Conservation (phyloP, 2,888 invertebrate genomes). For the Cremastinae sp. region DNA sequence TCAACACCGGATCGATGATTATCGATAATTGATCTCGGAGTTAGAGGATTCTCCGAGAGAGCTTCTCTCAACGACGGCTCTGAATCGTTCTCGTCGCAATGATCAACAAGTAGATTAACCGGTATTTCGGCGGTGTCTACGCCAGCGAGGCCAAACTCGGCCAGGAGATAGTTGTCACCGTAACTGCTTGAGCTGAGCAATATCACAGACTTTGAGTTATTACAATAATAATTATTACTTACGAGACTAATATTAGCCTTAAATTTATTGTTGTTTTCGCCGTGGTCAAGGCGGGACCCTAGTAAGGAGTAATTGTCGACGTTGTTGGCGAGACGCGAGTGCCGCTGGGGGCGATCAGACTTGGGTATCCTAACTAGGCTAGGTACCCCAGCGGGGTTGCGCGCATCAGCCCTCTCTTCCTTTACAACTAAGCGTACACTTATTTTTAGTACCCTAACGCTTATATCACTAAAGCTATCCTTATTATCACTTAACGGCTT, state of each 20-base stretch:
- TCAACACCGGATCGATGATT: neutral
- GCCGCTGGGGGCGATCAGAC: constrained; percentile 79
- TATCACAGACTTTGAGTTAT: constrained; percentile 80
- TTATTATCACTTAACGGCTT: constrained; percentile 81
- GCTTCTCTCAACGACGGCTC: constrained; percentile 26
- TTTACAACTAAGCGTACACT: constrained; percentile 76
- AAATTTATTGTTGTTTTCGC: constrained; percentile 79
- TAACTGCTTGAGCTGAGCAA: constrained; percentile 80
- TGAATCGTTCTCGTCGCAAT: constrained; percentile 52
- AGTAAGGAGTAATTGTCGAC: constrained; percentile 79
- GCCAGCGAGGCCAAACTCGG: constrained; percentile 67
- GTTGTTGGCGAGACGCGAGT: constrained; percentile 77
- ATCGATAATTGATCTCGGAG: neutral
- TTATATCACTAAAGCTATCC: constrained; percentile 80
- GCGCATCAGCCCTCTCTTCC: constrained; percentile 70
- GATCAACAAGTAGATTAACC: constrained; percentile 62
- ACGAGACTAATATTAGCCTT: constrained; percentile 79
- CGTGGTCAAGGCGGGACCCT: constrained; percentile 78
- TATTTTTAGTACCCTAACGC: constrained; percentile 80
- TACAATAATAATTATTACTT: constrained; percentile 77
- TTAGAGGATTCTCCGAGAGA: constrained; percentile 9
- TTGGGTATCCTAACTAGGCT: constrained; percentile 81
- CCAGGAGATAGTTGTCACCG: constrained; percentile 77
- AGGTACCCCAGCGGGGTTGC: constrained; percentile 78
- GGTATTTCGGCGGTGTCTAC: constrained; percentile 62